Evolutionary conservation across 2,888 invertebrate species (phyloP), one percentile per base, ranked within the genome.

Genomic region (Rhagonycha lutea): DNA sequence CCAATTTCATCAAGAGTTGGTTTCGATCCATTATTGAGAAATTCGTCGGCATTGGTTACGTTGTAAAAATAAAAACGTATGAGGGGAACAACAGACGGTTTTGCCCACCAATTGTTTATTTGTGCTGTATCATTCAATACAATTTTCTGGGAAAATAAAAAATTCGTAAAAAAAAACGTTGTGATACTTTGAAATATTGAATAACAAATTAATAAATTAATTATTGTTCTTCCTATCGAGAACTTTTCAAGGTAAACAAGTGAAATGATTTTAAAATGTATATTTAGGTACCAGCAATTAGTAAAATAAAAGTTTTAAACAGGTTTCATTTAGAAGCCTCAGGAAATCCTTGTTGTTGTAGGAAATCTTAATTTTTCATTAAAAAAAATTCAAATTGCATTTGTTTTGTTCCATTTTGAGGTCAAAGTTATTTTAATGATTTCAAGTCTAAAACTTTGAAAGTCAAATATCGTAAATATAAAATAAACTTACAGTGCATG

Each of bases 11-110:
- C 92, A 12, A 96, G 89, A 47, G 93, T 89, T 1, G 96, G 96
- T 86, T 96, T 96, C 79, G 93, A 93, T 65, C 94, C 95, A 83
- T 95, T 94, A 87, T 94, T 94, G 69, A 96, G 91, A 88, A 96
- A 96, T 85, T 95, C 96, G 83, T 96, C 95, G 0, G 96, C 96
- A 84, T 96, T 96, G 69, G 96, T 96, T 12, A 96, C 96, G 87
- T 96, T 96, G 89, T 95, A 96, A 65, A 96, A 93, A 89, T 94
- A 96, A 2, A 96, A 91, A 79, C 90, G 91, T 82, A 96, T 93
- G 84, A 91, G 91, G 0, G 96, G 96, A 62, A 92, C 90, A 24
- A 96, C 95, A 0, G 96, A 96, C 0, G 96, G 96, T 82, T 92
- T 93, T 82, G 93, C 92, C 96, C 96, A 96, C 94, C 96, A 95